These are phyloP conservation scores for Brachionus sp. DNA, from an alignment of 1,140 invertebrate genomes.

Conservation along the genomic window DNA sequence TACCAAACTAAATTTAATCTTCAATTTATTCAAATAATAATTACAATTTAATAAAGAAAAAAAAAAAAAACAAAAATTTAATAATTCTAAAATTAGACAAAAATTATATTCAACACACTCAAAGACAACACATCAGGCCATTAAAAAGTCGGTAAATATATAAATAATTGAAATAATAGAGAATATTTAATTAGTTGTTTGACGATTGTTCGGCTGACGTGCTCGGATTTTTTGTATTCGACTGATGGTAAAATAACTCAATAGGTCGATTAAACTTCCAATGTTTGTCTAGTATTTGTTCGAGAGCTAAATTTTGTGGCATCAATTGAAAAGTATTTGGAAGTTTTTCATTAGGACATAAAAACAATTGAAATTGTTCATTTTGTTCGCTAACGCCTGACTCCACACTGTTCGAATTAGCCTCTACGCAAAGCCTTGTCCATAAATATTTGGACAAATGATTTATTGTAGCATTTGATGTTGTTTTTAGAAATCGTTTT, in stretches of 20 bases:
- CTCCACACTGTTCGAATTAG: neutral
- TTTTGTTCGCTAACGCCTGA: neutral
- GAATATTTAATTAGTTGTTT: neutral
- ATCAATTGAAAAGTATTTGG: constrained; percentile 26
- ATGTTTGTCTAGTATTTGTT: constrained; percentile 43
- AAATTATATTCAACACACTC: neutral
- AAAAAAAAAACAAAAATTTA: neutral
- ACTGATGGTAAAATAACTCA: constrained; percentile 22
- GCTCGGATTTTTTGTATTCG: neutral
- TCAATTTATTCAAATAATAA: neutral
- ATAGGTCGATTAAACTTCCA: constrained; percentile 41
- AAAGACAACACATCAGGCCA: neutral
- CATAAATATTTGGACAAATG: constrained; percentile 44
- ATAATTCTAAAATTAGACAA: neutral
- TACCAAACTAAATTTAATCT: neutral
- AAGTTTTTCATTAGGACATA: neutral
- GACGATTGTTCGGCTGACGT: neutral
- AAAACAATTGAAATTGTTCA: constrained; percentile 28
- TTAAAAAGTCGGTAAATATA: neutral
- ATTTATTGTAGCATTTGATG: constrained; percentile 39
- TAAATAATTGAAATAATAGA: neutral
- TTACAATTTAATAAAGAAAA: constrained; percentile 1
- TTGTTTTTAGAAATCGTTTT: constrained; percentile 27
- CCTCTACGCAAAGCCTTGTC: constrained; percentile 9
- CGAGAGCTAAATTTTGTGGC: neutral